phyloP scores from a whole-genome alignment of 2,797 vertebrate species.

The Pagetopsis macropterus region DNA sequence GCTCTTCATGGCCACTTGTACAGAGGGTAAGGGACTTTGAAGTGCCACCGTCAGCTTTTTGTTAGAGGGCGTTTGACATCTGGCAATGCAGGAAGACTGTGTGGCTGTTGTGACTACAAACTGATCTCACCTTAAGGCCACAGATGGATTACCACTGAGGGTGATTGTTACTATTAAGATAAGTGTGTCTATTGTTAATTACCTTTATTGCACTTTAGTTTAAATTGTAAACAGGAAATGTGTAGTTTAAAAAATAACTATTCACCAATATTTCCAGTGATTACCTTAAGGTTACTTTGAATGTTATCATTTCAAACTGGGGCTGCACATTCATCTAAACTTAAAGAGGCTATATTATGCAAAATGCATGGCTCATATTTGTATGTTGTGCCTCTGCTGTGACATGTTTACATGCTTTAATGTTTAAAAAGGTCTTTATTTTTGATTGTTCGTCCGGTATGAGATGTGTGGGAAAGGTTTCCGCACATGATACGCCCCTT shows the following conservation, averaged over 20 bases:
- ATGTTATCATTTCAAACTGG: neutral
- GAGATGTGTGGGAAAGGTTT: no score
- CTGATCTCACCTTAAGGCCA: slow-evolving; percentile 17
- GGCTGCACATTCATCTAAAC: no score
- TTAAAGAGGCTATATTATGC: no score
- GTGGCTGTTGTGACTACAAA: slow-evolving; percentile 29
- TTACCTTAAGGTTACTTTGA: neutral
- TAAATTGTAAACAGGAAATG: neutral
- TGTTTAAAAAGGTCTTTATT: no score
- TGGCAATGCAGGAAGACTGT: neutral
- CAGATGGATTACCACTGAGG: slow-evolving; percentile 10
- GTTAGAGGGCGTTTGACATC: neutral
- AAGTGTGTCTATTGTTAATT: slow-evolving; percentile 1
- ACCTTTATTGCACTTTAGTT: neutral
- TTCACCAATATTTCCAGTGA: neutral
- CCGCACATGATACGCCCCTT: no score
- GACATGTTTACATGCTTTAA: no score
- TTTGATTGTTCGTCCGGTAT: no score
- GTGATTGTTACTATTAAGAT: neutral
- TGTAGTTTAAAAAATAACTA: neutral
- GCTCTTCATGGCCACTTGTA: neutral
- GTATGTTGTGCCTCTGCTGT: no score
- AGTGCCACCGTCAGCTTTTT: neutral
- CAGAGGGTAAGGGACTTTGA: neutral
- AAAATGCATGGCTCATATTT: no score